Evolutionary conservation across 1,140 invertebrate genomes (phyloP).

Genomic region (Diorhabda carinulata): DNA sequence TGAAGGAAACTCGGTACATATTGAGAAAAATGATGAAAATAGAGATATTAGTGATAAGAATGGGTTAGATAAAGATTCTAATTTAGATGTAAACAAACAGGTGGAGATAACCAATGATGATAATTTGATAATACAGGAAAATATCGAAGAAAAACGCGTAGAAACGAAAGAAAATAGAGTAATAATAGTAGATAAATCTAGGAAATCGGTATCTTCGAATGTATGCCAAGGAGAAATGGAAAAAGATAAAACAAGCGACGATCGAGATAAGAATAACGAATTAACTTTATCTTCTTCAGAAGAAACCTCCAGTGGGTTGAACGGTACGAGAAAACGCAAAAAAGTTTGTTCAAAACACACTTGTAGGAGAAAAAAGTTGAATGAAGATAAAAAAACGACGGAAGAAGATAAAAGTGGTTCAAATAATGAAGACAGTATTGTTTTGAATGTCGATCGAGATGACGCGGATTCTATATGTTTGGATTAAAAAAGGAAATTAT

Average conservation of each 20-base stretch:
- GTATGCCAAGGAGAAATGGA: too few relatives aligned
- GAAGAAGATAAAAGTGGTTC: slow-evolving; percentile 1
- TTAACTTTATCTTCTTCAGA: too few relatives aligned
- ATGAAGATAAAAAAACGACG: not conserved
- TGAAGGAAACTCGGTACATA: slow-evolving; percentile 12
- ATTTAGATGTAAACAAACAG: not conserved
- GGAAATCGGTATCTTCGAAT: too few relatives aligned
- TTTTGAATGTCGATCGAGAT: slow-evolving; percentile 36
- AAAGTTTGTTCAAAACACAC: slow-evolving; percentile 12
- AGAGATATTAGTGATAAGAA: slow-evolving; percentile 14
- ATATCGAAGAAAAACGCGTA: not conserved
- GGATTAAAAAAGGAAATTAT: slow-evolving; percentile 19
- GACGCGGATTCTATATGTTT: slow-evolving; percentile 32
- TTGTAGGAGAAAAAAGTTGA: slow-evolving; percentile 13
- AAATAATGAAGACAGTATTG: slow-evolving; percentile 30
- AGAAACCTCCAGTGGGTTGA: not conserved
- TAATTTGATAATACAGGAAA: not conserved
- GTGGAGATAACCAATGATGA: too few relatives aligned
- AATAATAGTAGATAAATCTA: too few relatives aligned
- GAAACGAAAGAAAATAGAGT: not conserved
- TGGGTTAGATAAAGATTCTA: slow-evolving; percentile 10
- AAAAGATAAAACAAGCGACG: too few relatives aligned
- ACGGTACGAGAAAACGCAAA: not conserved
- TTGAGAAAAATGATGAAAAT: too few relatives aligned
- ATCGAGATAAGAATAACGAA: too few relatives aligned